These are phyloP conservation scores for Crotophaga sulcirostris DNA, from an alignment of 2,113 vertebrate genomes.

Conservation along the genomic window DNA sequence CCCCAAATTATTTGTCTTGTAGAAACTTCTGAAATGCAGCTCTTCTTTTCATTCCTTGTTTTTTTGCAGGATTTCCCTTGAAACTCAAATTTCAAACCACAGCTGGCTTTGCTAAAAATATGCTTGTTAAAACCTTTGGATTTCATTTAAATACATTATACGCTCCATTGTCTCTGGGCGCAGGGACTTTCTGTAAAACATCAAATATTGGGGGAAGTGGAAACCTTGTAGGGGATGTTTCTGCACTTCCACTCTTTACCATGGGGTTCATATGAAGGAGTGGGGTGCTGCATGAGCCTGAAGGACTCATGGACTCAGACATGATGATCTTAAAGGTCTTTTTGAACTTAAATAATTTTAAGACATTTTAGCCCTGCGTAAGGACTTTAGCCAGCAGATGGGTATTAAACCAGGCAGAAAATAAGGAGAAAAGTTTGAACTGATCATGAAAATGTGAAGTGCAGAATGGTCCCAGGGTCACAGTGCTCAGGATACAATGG, in stretches of 20 bases:
- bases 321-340: no score
- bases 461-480: rapidly evolving
- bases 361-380: rapidly evolving
- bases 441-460: background rate
- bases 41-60: background rate
- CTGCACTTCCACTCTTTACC: background rate
- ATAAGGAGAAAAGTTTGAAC: background rate
- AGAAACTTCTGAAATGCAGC: background rate
- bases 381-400: background rate
- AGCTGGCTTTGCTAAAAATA: slow-evolving; percentile 28
- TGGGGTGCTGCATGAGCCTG: background rate
- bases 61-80: background rate
- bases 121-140: background rate
- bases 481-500: rapidly evolving
- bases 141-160: background rate
- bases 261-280: rapidly evolving
- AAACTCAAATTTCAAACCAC: background rate
- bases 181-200: background rate
- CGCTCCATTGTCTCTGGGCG: background rate
- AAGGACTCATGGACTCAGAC: no score
- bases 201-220: background rate
- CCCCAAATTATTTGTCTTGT: background rate
- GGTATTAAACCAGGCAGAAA: background rate
- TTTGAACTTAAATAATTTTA: no score
- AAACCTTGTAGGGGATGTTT: background rate